Evolutionary conservation across 2,797 vertebrate genomes (phyloP), one percentile per base, ranked within the genome.

Genomic region (Melanotaenia nigrans): DNA sequence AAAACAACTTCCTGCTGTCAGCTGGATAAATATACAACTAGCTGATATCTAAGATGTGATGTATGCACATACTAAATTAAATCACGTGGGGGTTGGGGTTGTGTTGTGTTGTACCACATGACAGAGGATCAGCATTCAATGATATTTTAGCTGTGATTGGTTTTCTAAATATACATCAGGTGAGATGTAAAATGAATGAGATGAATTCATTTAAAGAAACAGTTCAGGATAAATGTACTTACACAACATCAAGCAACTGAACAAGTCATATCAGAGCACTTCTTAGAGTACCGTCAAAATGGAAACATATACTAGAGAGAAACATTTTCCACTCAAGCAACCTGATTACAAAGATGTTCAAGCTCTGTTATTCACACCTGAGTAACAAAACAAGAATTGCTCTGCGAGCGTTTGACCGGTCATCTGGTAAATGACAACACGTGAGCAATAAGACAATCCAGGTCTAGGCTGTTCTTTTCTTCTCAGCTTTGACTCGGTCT

Each of bases 401-500:
- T 73, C 57, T 71, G 82, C 49, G 28, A 74, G 55, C 16, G 24
- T 9, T 77, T 25, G 73, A 79, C 73, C 49, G 51, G 62, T 82
- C 77, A 62, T 61, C 68, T 38, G 38, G 20, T 76, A 72, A 78
- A 71, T 79, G 79, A 88, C 81, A 80, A 76, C 24, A 73, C 61
- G 74, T 28, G 22, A 61, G 56, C 51, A 10, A 36, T 0, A 71
- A 73, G 72, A 84, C 69, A 61, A 75, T 81, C 66, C 53, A 61
- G 68, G 78, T 78, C 68, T 54, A 40, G 69, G 74, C 73, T 69
- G 53, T 85, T 83, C 69, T 67, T 68, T 36, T 78, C 74, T 86
- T 86, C 57, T 76, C 42, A 57, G 82, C 81, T 84, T 84, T 79
- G 68, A 85, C 84, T 67, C 61, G 24, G 51, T 73, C 89, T 84